Evolutionary conservation across 2,113 vertebrate genomes (phyloP).

Genomic region (Capreolus pygargus): DNA sequence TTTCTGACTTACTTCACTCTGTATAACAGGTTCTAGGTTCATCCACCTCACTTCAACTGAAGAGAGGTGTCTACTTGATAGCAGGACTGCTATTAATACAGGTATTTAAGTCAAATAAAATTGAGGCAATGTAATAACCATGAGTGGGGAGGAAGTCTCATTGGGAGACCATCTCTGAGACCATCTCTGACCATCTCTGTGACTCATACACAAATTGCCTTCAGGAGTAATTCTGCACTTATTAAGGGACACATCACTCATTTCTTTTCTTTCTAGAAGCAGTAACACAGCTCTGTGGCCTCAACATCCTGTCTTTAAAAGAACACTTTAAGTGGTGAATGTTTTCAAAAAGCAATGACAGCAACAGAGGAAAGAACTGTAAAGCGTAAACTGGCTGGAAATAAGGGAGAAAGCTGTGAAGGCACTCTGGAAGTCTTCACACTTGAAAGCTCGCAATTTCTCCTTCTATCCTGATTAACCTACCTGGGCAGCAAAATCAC

Average conservation of each 20-base stretch:
- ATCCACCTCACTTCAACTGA: not conserved
- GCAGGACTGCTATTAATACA: not conserved
- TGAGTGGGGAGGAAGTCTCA: not conserved
- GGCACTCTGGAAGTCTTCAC: not conserved
- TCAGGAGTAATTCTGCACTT: not conserved
- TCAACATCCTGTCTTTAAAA: not conserved
- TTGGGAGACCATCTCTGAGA: not conserved
- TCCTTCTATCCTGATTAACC: not conserved
- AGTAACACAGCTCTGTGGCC: not conserved
- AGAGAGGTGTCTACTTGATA: not conserved
- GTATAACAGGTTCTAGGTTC: not conserved
- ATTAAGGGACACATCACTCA: not conserved
- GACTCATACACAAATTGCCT: not conserved
- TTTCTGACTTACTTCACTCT: not conserved
- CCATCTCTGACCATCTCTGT: not conserved
- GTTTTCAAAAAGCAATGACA: not conserved
- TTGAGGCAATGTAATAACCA: not conserved
- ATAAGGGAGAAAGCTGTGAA: not conserved
- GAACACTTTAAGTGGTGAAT: not conserved
- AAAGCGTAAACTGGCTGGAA: not conserved
- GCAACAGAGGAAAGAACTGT: not conserved
- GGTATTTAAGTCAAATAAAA: not conserved
- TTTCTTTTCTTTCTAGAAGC: not conserved
- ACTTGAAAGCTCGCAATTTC: not conserved
- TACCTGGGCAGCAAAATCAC: not conserved